phyloP scores from a whole-genome alignment of 2,888 invertebrate genomes.

The Drosophila stalkeri region DNA sequence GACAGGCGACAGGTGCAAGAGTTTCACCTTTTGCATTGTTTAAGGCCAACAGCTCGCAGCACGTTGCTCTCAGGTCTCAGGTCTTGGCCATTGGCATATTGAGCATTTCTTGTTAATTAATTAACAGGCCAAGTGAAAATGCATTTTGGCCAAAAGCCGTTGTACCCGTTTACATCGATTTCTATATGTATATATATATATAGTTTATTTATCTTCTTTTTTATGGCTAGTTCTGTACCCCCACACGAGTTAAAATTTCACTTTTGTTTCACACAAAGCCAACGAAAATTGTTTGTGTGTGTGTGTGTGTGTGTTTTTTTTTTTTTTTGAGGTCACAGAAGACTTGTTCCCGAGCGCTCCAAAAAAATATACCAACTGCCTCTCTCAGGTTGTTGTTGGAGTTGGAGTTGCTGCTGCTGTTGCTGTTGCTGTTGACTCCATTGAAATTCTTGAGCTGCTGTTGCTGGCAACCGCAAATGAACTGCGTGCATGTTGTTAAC shows the following conservation, averaged over 20 bases:
- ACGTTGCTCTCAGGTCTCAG: conserved; percentile 5
- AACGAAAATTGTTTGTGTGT: conserved; percentile 47
- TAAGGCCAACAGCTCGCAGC: conserved; percentile 38
- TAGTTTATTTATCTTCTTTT: not conserved
- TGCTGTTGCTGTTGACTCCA: conserved; percentile 47
- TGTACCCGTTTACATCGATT: conserved; percentile 48
- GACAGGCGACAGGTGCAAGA: conserved; percentile 68
- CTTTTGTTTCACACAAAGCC: conserved; percentile 77
- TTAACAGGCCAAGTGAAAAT: conserved; percentile 71
- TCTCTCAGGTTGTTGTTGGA: conserved; percentile 29
- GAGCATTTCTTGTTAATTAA: conserved; percentile 56
- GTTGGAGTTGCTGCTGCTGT: conserved; percentile 16
- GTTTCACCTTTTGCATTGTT: conserved; percentile 63
- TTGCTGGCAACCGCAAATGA: conserved; percentile 67
- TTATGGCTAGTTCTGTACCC: conserved; percentile 70
- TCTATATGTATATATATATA: conserved; percentile 26
- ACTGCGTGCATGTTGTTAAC: conserved; percentile 60
- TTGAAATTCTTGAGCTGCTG: conserved; percentile 68
- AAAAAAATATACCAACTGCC: conserved; percentile 19
- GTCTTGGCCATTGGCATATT: conserved; percentile 29
- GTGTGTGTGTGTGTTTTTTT: not conserved
- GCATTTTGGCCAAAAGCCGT: conserved; percentile 47
- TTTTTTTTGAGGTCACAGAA: conserved; percentile 66
- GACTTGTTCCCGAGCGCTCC: conserved; percentile 66
- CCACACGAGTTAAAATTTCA: conserved; percentile 71